A percentile compares a stretch with the other conserved stretches of the same genome.
Evolutionary conservation across 2,113 vertebrate genomes (phyloP).

Genomic region (Cyphomyrus plagiostoma): DNA sequence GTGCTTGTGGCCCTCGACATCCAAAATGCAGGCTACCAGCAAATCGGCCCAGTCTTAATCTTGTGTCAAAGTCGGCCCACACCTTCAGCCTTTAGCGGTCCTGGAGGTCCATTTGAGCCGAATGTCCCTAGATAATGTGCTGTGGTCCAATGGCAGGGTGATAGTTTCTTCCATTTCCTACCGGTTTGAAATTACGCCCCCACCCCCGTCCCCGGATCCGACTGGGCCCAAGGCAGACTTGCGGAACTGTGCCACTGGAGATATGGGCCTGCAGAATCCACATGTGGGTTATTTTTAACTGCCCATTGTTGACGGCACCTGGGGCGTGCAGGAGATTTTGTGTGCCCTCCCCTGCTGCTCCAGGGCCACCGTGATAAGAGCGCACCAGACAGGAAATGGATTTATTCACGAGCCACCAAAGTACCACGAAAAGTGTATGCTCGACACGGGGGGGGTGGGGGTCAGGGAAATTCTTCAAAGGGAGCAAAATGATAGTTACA

Average conservation of each 20-base stretch:
- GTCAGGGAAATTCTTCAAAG: conserved; percentile 28
- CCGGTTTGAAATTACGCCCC: neutral
- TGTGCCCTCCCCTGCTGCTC: conserved; percentile 32
- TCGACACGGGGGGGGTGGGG: neutral
- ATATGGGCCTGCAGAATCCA: conserved; percentile 19
- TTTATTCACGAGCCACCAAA: conserved; percentile 51
- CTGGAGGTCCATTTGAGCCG: neutral
- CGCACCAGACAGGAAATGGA: conserved; percentile 56
- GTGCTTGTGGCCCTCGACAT: neutral
- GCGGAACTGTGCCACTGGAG: conserved; percentile 17
- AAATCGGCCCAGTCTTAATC: neutral
- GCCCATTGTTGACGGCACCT: conserved; percentile 20
- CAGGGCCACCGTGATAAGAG: conserved; percentile 45
- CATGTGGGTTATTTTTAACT: conserved; percentile 29
- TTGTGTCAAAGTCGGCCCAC: neutral
- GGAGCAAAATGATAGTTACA: neutral
- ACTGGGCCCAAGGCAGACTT: conserved; percentile 12
- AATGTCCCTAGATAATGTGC: conserved; percentile 18
- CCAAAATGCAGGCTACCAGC: neutral
- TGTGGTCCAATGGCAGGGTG: conserved; percentile 5
- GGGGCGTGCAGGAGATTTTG: conserved; percentile 16
- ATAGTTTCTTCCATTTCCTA: conserved; percentile 4
- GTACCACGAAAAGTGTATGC: conserved; percentile 27
- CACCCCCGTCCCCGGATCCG: neutral
- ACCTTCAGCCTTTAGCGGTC: neutral